phyloP scores from a whole-genome alignment of 1,140 invertebrate genomes.

The Macrosteles quadrilineatus region DNA sequence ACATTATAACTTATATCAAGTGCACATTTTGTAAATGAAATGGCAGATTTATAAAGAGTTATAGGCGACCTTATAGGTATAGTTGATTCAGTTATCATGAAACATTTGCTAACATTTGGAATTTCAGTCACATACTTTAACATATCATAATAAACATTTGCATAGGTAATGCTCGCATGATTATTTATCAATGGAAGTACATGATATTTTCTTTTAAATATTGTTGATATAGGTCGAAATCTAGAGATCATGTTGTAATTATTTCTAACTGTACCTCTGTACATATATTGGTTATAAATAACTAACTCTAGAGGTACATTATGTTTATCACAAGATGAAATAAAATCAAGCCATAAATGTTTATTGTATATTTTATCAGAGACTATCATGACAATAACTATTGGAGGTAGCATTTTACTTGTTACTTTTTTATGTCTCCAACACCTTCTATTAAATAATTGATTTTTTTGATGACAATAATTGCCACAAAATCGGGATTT shows the following conservation, averaged over 20 bases:
- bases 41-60: neutral
- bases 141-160: constrained; percentile 9
- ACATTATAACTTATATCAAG: constrained; percentile 11
- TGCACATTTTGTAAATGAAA: neutral
- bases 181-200: neutral
- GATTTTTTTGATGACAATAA: neutral
- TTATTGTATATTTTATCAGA: neutral
- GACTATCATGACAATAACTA: neutral
- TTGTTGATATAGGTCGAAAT: neutral
- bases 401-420: neutral
- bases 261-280: neutral
- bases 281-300: constrained; percentile 5
- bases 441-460: constrained; percentile 2
- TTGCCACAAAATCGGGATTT: neutral
- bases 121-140: neutral
- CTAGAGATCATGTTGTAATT: neutral
- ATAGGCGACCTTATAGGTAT: neutral
- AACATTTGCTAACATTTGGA: neutral
- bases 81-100: neutral
- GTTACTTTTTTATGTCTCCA: neutral
- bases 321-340: neutral
- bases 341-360: neutral
- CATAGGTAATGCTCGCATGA: neutral
- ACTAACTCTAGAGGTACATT: constrained; percentile 5
- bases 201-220: neutral